These are phyloP conservation scores for Blennius ocellaris DNA, from an alignment of 2,113 vertebrate species.

Conservation along the genomic window DNA sequence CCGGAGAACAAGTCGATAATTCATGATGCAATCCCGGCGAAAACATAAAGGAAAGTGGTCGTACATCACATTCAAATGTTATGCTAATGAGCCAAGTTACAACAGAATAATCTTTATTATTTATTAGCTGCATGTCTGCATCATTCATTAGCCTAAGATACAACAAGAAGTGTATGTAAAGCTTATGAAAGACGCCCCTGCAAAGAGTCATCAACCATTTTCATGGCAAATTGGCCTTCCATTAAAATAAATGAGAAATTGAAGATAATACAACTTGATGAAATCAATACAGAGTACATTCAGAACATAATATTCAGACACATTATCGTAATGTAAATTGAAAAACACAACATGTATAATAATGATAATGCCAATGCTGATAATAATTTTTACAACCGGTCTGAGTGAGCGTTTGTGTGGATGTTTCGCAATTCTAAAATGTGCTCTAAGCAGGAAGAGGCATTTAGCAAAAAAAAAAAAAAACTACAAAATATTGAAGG, in stretches of 20 bases:
- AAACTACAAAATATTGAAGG: too few relatives aligned
- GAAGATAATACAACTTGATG: too few relatives aligned
- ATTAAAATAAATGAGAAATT: too few relatives aligned
- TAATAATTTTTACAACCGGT: neutral
- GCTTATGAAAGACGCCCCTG: neutral
- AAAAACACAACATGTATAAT: too few relatives aligned
- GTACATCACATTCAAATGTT: neutral
- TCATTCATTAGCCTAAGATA: neutral
- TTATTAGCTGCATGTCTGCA: neutral
- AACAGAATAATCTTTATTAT: neutral
- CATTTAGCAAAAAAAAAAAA: too few relatives aligned
- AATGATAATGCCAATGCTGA: neutral
- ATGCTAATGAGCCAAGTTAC: neutral
- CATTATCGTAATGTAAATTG: too few relatives aligned
- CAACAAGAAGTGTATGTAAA: neutral
- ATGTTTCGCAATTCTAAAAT: neutral
- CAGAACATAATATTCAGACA: too few relatives aligned
- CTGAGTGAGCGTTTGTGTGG: neutral
- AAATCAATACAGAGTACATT: too few relatives aligned
- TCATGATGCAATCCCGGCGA: neutral
- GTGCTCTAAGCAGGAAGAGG: neutral
- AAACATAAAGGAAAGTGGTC: neutral
- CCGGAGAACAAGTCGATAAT: conserved; percentile 12
- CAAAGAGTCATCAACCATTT: neutral
- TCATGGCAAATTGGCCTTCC: too few relatives aligned